Base-by-base conservation (phyloP, 2,113 vertebrate genomes). In the Morone chrysops region DNA sequence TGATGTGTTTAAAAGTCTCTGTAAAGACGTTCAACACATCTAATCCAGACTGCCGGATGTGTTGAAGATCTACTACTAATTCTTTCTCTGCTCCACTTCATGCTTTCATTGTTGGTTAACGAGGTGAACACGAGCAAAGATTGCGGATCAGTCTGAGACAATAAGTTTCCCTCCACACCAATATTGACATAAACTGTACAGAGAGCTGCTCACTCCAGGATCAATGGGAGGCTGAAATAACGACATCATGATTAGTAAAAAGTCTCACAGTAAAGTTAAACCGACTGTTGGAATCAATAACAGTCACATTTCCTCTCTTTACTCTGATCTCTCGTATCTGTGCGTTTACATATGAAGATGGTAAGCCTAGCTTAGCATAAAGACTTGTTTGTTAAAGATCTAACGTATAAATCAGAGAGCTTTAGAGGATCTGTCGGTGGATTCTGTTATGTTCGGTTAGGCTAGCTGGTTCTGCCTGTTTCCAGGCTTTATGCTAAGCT, bases 1-100 rank as follows among this genome's bases (percentile, higher is more conserved):
- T 25, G 25, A 25, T 25, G 25, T 25, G 25, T 25, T 25, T 25
- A 25, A 25, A 25, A 25, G 25, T 25, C 25, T 25, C 45, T 6
- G 59, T 22, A 9, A 8, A 13, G 61, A 72, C 50, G 4, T 56
- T 71, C 51, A 83, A 40, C 85, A 80, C 53, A 36, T 80, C 20
- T n/a, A 47, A 22, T 22, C 67, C 4, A 3, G 8, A 67, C 47
- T 9, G 13, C 22, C 20, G 38, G 31, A 83, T 60, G 61, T 82
- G 70, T 62, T 87, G 36, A 78, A 69, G 47, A 57, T 6, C 38
- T n/a, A 18, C 38, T 56, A 5, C 31, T 53, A 20, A 38, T 8
- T 63, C 53, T 43, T 65, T 65, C n/a, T 57, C 41, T 48, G 17
- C n/a, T 59, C 56, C 12, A n/a, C 3, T 67, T 76, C 38, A 67